Base-by-base conservation (phyloP, 2,797 vertebrate species). In the Chloroceryle amazona region DNA sequence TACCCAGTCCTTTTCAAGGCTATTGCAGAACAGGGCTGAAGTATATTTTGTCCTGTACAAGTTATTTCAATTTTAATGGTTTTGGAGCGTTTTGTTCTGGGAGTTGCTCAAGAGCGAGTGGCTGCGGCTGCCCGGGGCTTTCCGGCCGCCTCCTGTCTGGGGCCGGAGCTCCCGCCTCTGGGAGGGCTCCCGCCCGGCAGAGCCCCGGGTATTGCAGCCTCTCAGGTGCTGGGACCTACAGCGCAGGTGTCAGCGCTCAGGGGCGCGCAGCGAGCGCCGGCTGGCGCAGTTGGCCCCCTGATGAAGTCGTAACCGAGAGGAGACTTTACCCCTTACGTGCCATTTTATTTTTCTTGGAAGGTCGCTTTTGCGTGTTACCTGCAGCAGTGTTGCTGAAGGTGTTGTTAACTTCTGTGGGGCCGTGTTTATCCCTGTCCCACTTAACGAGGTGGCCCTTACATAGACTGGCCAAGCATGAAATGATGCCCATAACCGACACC, bases 381-480 rank as follows among this genome's bases (percentile, higher is more conserved):
- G 22, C 5, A 4, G 29, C 6, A 7, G 62, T 9, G 2, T 21
- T 5, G 26, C 19, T 22, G 71, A 25, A 6, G 2, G 68, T 3
- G 13, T 20, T 17, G 2, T 2, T 33, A 6, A 10, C 39, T 41
- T 13, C 49, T 4, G 0, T 4, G 47, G 20, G 18, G 47, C 26
- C 4, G 42, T 1, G 13, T 21, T 63, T 47, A 1, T 29, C 8
- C 5, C 6, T 3, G 16, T 15, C 23, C 75, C 19, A 0, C 8
- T 11, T 4, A 4, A 9, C 5, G 68, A 16, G n/a, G 1, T 12
- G 58, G 31, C 47, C 18, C 39, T 13, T 13, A 1, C 5, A 4
- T 1, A 11, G 37, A 1, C 5, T 26, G 19, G 16, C 20, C n/a
- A 5, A 8, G 9, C 0, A 0, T 4, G 57, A 10, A 26, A 4